Evolutionary conservation across 2,888 invertebrate genomes (phyloP).

Genomic region (Trichopria drosophilae): DNA sequence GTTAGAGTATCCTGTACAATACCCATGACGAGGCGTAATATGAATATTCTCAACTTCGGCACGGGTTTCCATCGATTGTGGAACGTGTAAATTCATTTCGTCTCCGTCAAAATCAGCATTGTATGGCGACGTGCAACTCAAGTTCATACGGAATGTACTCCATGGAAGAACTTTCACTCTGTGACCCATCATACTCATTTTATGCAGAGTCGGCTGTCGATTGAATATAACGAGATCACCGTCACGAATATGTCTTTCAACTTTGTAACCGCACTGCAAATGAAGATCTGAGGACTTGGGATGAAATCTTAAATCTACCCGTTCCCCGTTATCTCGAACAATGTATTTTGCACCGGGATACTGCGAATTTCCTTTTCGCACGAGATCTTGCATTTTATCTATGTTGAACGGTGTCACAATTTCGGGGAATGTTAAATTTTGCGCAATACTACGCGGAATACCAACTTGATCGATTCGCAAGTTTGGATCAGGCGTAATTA

Average conservation of each 20-base stretch:
- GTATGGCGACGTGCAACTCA: slow-evolving; percentile 98
- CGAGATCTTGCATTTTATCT: slow-evolving; percentile 90
- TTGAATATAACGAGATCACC: slow-evolving; percentile 99
- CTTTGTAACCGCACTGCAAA: slow-evolving; percentile 90
- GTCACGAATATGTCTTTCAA: slow-evolving; percentile 96
- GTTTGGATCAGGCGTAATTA: slow-evolving; percentile 96
- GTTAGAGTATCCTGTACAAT: slow-evolving; percentile 98
- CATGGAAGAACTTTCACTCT: slow-evolving; percentile 95
- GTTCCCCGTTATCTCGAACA: slow-evolving; percentile 96
- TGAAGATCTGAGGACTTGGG: slow-evolving; percentile 98
- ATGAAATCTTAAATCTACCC: slow-evolving; percentile 97
- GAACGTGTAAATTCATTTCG: slow-evolving; percentile 99
- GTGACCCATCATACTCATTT: slow-evolving; percentile 99
- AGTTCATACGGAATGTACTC: slow-evolving; percentile 99
- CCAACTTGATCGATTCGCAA: slow-evolving; percentile 95
- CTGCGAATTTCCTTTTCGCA: slow-evolving; percentile 94
- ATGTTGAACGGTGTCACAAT: slow-evolving; percentile 99
- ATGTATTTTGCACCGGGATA: slow-evolving; percentile 99
- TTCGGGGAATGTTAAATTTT: slow-evolving; percentile 98
- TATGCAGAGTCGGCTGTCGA: slow-evolving; percentile 98
- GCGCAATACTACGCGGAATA: slow-evolving; percentile 96
- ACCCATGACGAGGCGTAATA: slow-evolving; percentile 95
- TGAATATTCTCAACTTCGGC: slow-evolving; percentile 98
- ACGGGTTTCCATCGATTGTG: slow-evolving; percentile 97
- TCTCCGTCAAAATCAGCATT: slow-evolving; percentile 99